Evolutionary conservation across 2,797 vertebrate genomes (phyloP).

Genomic region (Muscicapa striata): DNA sequence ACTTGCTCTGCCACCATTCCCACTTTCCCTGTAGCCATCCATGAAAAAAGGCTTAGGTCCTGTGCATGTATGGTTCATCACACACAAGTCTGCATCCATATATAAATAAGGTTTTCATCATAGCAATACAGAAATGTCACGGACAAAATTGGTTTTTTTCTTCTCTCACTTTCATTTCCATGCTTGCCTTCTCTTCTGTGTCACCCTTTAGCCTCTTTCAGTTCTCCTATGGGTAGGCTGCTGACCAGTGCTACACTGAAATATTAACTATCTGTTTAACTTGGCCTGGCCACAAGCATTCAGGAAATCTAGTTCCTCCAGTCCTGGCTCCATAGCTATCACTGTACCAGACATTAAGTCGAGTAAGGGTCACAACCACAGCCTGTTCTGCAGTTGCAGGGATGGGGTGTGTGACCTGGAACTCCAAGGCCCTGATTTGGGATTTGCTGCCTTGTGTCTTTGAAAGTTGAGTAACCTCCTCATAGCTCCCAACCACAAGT

Average conservation of each 20-base stretch:
- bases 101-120: neutral
- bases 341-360: neutral
- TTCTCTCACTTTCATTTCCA: neutral
- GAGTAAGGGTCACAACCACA: neutral
- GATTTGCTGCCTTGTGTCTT: neutral
- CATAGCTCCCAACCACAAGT: accelerated
- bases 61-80: neutral
- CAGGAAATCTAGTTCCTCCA: neutral
- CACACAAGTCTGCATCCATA: neutral
- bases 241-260: neutral
- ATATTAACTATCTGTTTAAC: neutral
- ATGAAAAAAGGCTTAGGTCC: neutral
- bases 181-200: neutral
- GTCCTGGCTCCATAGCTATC: neutral
- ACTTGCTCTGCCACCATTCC: neutral
- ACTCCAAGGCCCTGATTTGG: neutral
- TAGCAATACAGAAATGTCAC: neutral
- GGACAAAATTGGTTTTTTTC: neutral
- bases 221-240: neutral
- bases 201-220: neutral
- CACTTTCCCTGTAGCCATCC: neutral
- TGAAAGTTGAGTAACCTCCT: neutral
- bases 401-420: neutral
- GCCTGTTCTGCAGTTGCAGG: neutral
- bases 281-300: neutral